These are phyloP conservation scores for Ellobium chinense DNA, from an alignment of 2,888 invertebrate genomes.

Conservation along the genomic window DNA sequence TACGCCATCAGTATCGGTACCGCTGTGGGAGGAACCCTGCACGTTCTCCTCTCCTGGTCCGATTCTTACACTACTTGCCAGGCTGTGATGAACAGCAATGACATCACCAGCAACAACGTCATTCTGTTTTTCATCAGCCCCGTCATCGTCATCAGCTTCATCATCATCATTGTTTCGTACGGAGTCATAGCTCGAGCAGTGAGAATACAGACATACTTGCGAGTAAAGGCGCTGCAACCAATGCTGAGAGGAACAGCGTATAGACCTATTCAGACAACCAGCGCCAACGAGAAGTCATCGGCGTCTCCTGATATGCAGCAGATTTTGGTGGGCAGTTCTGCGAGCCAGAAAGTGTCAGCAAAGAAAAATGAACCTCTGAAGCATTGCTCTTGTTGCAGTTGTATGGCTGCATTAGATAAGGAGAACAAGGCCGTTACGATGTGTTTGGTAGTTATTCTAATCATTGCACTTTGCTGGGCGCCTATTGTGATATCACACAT, in stretches of 20 bases:
- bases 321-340: constrained; percentile 2
- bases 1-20: constrained; percentile 63
- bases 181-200: constrained; percentile 62
- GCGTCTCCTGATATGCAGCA: constrained; percentile 18
- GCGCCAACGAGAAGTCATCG: neutral
- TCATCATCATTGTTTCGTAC: constrained; percentile 60
- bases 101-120: constrained; percentile 60
- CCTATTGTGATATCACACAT: constrained; percentile 68
- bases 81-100: constrained; percentile 59
- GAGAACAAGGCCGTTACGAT: constrained; percentile 66
- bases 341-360: neutral
- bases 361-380: constrained; percentile 12
- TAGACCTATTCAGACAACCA: neutral
- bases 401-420: constrained; percentile 58
- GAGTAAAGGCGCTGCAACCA: constrained; percentile 34
- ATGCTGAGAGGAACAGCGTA: neutral
- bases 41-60: constrained; percentile 62
- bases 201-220: constrained; percentile 50
- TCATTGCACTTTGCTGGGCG: constrained; percentile 67
- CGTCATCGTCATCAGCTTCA: constrained; percentile 59
- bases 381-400: constrained; percentile 52
- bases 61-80: constrained; percentile 60
- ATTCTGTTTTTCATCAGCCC: constrained; percentile 68
- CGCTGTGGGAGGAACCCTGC: constrained; percentile 63
- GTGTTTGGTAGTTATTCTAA: constrained; percentile 68